A percentile compares a stretch with the other conserved stretches of the same genome.
Conservation (phyloP, 2,113 vertebrate genomes). For the Xenopus tropicalis region DNA sequence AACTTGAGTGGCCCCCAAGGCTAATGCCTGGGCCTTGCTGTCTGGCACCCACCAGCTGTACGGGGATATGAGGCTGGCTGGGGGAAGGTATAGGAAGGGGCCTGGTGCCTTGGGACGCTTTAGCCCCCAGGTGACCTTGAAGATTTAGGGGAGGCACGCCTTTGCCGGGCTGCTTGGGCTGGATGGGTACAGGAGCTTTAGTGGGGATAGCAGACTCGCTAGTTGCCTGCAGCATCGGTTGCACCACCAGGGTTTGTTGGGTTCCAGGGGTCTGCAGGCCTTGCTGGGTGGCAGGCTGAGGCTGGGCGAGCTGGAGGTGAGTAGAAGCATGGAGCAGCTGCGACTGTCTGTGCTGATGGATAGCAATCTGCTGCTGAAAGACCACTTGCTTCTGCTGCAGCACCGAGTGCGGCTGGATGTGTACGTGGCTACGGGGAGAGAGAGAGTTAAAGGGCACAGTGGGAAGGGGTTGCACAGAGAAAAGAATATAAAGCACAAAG, state of each 20-base stretch:
- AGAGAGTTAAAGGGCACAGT: conserved; percentile 3
- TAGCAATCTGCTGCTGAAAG: conserved; percentile 75
- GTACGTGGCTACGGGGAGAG: conserved; percentile 60
- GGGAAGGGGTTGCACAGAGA: too few relatives aligned
- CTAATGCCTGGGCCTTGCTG: conserved; percentile 81
- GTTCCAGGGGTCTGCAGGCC: conserved; percentile 56
- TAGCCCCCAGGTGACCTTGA: conserved; percentile 27
- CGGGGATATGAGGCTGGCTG: conserved; percentile 82
- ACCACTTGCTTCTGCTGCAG: conserved; percentile 76
- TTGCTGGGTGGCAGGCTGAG: conserved; percentile 66
- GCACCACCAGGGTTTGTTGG: conserved; percentile 91
- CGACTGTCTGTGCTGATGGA: conserved; percentile 79
- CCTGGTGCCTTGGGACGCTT: conserved; percentile 29
- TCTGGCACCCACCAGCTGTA: conserved; percentile 90
- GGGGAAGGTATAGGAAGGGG: conserved; percentile 57
- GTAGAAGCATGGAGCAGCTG: conserved; percentile 88
- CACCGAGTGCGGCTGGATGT: conserved; percentile 73
- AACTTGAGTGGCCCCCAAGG: conserved; percentile 80
- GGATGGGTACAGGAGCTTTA: conserved; percentile 82
- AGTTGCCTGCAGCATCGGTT: conserved; percentile 86
- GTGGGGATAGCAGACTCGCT: conserved; percentile 54
- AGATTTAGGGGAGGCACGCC: conserved; percentile 66
- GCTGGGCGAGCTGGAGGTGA: conserved; percentile 65
- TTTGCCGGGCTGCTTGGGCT: conserved; percentile 75
- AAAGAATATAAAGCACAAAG: too few relatives aligned